Percentiles rank a stretch among this genome's conserved stretches.
Conservation (phyloP, 2,113 vertebrate species). For the Ophthalmotilapia sp. region DNA sequence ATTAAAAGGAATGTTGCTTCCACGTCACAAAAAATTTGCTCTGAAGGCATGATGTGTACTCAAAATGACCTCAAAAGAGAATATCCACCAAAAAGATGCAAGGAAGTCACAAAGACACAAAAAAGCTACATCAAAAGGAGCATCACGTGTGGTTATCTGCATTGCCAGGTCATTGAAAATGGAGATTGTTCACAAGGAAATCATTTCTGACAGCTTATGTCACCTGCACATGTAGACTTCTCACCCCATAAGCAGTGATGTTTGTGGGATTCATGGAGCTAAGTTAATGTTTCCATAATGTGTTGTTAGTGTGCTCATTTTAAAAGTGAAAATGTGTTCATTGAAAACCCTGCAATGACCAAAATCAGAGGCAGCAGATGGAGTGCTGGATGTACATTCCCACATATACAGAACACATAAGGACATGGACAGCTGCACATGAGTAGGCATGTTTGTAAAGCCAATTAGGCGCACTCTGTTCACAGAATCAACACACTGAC, state of each 20-base stretch:
- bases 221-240: background rate
- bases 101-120: background rate
- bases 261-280: background rate
- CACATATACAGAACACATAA: background rate
- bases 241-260: background rate
- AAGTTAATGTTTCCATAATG: background rate
- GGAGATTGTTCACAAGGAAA: background rate
- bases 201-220: background rate
- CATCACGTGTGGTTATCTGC: background rate
- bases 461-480: background rate
- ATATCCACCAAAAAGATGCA: background rate
- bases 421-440: background rate
- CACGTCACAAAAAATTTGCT: background rate
- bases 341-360: background rate
- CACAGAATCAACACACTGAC: background rate
- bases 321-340: background rate
- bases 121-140: background rate
- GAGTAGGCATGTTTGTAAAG: background rate
- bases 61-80: background rate
- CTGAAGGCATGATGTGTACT: background rate
- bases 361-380: background rate
- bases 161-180: background rate
- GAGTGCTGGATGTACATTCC: background rate
- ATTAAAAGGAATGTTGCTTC: background rate
- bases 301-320: background rate